Percentiles rank a stretch among this genome's conserved stretches.
Conservation (phyloP, 2,888 invertebrate species). For the Leucania comma region DNA sequence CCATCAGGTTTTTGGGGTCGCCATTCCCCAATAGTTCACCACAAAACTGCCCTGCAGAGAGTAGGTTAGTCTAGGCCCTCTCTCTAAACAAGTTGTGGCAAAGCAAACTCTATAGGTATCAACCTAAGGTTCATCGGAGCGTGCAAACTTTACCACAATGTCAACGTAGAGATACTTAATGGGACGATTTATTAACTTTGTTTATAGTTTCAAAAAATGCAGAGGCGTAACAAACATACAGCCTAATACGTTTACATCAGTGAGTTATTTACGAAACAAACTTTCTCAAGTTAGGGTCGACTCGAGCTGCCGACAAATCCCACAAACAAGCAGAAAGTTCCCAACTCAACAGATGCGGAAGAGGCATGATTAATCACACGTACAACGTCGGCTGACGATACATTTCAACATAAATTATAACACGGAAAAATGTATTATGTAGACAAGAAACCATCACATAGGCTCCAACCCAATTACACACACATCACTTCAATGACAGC, state of each 20-base stretch:
- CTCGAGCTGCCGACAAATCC: slow-evolving; percentile 65
- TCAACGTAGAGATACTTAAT: neutral
- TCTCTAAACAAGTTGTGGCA: no score
- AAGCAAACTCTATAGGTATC: no score
- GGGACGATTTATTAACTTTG: neutral
- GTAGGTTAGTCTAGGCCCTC: no score
- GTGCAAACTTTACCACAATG: no score
- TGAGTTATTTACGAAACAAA: slow-evolving; percentile 67
- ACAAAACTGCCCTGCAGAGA: no score
- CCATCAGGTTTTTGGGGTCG: no score
- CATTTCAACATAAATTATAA: slow-evolving; percentile 25
- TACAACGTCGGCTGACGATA: slow-evolving; percentile 40
- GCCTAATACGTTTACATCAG: slow-evolving; percentile 36
- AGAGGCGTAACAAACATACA: neutral
- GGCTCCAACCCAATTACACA: no score
- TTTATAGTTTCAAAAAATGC: neutral
- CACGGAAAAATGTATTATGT: neutral
- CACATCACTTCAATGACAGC: no score
- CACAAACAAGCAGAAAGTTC: slow-evolving; percentile 74
- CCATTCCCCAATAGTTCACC: no score
- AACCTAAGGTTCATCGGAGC: no score
- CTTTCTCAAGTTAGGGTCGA: slow-evolving; percentile 68
- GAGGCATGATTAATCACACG: slow-evolving; percentile 76
- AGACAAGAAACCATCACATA: neutral
- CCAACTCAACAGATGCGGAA: slow-evolving; percentile 74